phyloP scores from a whole-genome alignment of 1,140 invertebrate species.

The Geopemphigus sp. region DNA sequence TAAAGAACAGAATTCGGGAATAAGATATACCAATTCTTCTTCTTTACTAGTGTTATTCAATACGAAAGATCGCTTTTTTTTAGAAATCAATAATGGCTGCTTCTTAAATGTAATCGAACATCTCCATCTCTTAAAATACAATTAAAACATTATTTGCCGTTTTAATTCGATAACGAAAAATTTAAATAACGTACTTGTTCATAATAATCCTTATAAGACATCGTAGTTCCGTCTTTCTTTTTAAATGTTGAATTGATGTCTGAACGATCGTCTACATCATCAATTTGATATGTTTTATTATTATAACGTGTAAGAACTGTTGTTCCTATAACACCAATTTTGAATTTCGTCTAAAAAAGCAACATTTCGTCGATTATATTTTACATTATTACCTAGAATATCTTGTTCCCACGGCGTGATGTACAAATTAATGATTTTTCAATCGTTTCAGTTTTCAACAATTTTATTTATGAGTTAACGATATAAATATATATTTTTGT shows the following conservation, averaged over 20 bases:
- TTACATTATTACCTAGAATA: too few relatives aligned
- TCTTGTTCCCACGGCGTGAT: too few relatives aligned
- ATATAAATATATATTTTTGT: too few relatives aligned
- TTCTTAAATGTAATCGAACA: slow-evolving; percentile 9
- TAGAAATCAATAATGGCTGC: slow-evolving; percentile 50
- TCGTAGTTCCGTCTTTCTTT: slow-evolving; percentile 62
- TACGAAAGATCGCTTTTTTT: slow-evolving; percentile 10
- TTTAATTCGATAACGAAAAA: not conserved
- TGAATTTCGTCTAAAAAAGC: slow-evolving; percentile 42
- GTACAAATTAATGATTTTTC: too few relatives aligned
- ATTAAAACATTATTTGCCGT: too few relatives aligned
- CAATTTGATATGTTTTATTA: slow-evolving; percentile 72
- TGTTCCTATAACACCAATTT: slow-evolving; percentile 44
- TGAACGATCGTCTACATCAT: slow-evolving; percentile 69
- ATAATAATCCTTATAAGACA: not conserved
- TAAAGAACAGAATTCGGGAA: slow-evolving; percentile 80
- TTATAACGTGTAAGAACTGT: slow-evolving; percentile 82
- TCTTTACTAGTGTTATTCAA: not conserved
- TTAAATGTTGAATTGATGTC: slow-evolving; percentile 62
- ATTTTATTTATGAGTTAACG: too few relatives aligned
- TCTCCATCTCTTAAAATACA: slow-evolving; percentile 49
- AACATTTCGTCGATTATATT: not conserved
- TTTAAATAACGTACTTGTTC: not conserved
- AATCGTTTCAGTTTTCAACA: too few relatives aligned
- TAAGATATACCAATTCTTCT: slow-evolving; percentile 63